Conservation (phyloP, 1,140 invertebrate species). For the Coptotermes formosanus region DNA sequence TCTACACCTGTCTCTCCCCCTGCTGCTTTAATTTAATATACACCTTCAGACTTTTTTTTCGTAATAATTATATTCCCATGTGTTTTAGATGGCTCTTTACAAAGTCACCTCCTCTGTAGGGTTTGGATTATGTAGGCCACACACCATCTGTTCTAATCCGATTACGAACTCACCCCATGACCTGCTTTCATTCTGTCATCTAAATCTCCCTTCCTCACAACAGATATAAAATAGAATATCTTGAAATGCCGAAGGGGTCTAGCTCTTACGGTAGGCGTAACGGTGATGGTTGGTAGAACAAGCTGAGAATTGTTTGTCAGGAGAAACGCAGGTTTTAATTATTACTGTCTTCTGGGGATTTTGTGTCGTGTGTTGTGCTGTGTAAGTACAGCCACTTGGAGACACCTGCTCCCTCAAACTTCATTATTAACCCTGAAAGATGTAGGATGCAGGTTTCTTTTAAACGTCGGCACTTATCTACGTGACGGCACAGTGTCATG, state of each 20-base stretch:
- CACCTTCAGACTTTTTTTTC: background rate
- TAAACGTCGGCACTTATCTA: too few relatives aligned
- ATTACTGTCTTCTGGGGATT: too few relatives aligned
- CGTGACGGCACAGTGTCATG: too few relatives aligned
- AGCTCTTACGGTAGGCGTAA: too few relatives aligned
- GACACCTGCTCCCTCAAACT: too few relatives aligned
- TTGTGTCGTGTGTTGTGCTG: too few relatives aligned
- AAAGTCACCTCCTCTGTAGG: background rate
- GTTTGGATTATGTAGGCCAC: background rate
- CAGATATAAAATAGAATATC: background rate
- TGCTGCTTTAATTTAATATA: background rate
- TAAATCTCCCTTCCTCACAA: background rate
- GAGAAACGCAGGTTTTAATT: too few relatives aligned
- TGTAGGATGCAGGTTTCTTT: too few relatives aligned
- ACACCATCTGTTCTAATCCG: background rate
- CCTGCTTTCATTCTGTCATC: background rate
- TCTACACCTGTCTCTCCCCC: background rate
- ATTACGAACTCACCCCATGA: background rate
- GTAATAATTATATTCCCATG: constrained; percentile 1
- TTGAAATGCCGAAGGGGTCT: background rate
- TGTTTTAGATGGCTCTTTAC: background rate
- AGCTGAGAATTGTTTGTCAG: too few relatives aligned
- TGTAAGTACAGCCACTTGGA: too few relatives aligned
- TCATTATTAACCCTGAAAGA: too few relatives aligned
- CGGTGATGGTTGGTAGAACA: too few relatives aligned